Percentiles rank a stretch among this genome's conserved stretches.
Conservation (phyloP, 2,888 invertebrate genomes). For the Lasioglossum oenotherae region DNA sequence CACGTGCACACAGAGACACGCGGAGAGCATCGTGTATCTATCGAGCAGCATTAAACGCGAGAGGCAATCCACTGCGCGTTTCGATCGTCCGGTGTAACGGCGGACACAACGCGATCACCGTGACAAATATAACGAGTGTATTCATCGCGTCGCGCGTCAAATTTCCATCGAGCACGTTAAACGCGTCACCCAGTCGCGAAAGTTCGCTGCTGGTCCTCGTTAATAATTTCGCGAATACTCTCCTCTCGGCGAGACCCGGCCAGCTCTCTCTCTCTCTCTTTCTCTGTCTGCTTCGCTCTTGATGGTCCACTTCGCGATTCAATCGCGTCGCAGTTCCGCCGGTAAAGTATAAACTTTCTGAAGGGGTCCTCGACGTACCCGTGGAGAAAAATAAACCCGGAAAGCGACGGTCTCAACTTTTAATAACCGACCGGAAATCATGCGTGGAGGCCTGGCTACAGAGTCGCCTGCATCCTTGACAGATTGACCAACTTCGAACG, state of each 20-base stretch:
- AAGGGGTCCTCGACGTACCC: constrained; percentile 38
- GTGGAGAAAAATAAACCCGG: background rate
- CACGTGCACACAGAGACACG: background rate
- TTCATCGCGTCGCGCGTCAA: constrained; percentile 48
- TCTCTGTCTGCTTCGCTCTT: constrained; percentile 6
- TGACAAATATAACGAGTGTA: constrained; percentile 54
- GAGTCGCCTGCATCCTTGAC: constrained; percentile 6
- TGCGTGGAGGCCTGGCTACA: constrained; percentile 31
- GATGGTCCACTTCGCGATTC: constrained; percentile 41
- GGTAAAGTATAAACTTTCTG: constrained; percentile 42
- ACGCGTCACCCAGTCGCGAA: constrained; percentile 51
- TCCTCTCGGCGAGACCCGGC: background rate
- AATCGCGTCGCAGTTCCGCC: constrained; percentile 30
- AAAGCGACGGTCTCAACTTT: constrained; percentile 38
- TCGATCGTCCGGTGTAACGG: constrained; percentile 31
- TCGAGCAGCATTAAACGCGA: constrained; percentile 26
- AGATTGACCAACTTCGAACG: constrained; percentile 39
- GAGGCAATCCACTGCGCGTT: constrained; percentile 3
- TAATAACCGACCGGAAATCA: constrained; percentile 52
- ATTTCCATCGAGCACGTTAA: constrained; percentile 47
- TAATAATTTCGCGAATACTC: constrained; percentile 49
- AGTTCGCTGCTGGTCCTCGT: constrained; percentile 50
- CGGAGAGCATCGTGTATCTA: background rate
- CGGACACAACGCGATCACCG: constrained; percentile 11
- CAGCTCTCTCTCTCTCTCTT: too few relatives aligned